These are phyloP conservation scores for Felis catus DNA, from an alignment of 2,113 vertebrate species.

Conservation along the genomic window DNA sequence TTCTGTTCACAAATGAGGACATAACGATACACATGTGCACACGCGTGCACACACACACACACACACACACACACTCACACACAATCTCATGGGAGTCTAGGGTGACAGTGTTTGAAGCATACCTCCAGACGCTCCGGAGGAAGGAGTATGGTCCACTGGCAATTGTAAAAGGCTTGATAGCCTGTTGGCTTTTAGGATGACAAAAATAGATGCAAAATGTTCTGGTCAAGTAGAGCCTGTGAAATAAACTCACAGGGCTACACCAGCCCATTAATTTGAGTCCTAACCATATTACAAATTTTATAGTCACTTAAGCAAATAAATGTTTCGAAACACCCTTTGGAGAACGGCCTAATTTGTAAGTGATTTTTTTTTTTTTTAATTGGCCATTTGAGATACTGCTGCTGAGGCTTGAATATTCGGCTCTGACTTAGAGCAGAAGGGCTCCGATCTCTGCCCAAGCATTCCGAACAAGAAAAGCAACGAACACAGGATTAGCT, in stretches of 20 bases:
- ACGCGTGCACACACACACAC: background rate
- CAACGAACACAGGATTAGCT: background rate
- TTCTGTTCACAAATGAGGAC: background rate
- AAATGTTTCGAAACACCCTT: conserved; percentile 2
- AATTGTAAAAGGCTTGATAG: background rate
- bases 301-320: conserved; percentile 63
- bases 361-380: background rate
- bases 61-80: background rate
- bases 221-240: background rate
- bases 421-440: background rate
- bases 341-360: background rate
- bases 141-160: background rate
- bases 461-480: background rate
- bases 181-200: background rate
- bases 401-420: background rate
- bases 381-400: conserved; percentile 33
- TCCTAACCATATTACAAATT: conserved; percentile 28
- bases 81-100: background rate
- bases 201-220: background rate
- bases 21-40: background rate
- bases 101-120: background rate
- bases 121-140: background rate
- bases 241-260: background rate
- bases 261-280: background rate
- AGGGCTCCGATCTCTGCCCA: background rate